Evolutionary conservation across 2,797 vertebrate genomes (phyloP).

Genomic region (Hippopotamyrus pictus): DNA sequence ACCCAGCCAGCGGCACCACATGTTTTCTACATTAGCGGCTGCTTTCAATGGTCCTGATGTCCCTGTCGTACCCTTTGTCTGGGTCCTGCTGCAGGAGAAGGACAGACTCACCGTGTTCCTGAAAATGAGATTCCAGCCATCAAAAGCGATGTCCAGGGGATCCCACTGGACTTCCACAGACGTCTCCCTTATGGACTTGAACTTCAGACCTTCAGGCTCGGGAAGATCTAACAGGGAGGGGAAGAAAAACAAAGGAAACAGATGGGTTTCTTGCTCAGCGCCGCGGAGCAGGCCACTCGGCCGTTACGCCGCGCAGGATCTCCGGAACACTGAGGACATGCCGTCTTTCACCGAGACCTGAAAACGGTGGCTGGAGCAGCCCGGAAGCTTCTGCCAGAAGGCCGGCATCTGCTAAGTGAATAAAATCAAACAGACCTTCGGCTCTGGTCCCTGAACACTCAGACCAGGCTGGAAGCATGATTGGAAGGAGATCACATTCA

Average conservation of each 20-base stretch:
- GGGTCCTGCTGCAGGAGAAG: not conserved
- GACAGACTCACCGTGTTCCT: slow-evolving; percentile 69
- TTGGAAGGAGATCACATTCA: not conserved
- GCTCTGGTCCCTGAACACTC: not conserved
- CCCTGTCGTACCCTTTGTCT: not conserved
- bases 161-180: slow-evolving; percentile 96
- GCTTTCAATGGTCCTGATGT: not conserved
- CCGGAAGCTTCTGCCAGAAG: not conserved
- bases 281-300: not conserved
- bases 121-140: slow-evolving; percentile 94
- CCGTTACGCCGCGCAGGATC: not conserved
- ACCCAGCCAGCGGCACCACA: not conserved
- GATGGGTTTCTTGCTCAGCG: not conserved
- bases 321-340: not conserved
- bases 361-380: not conserved
- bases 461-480: not conserved
- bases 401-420: not conserved
- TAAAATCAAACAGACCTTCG: not conserved
- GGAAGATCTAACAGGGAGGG: slow-evolving; percentile 74
- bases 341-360: not conserved
- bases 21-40: not conserved
- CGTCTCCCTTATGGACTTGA: slow-evolving; percentile 88
- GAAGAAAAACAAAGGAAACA: not conserved
- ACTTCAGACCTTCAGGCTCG: slow-evolving; percentile 88
- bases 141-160: slow-evolving; percentile 84